These are phyloP conservation scores for Pseudorectes ferrugineus DNA, from an alignment of 2,113 vertebrate genomes.

Conservation along the genomic window DNA sequence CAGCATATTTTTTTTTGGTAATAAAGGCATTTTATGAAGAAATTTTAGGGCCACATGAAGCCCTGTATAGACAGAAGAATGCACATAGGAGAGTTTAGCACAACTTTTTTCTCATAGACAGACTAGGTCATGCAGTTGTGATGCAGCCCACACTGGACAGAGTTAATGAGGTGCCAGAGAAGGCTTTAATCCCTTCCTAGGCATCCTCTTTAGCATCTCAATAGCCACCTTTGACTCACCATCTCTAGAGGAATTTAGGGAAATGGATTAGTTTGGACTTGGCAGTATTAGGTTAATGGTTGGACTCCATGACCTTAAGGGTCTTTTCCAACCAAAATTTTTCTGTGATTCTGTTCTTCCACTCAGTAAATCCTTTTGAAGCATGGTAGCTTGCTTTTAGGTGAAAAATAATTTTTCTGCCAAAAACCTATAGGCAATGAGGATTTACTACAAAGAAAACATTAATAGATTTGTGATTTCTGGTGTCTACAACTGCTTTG, in stretches of 20 bases:
- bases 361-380: not conserved
- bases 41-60: not conserved
- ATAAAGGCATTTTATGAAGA: not conserved
- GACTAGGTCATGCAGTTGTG: not conserved
- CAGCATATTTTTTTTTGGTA: fast-evolving
- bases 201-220: not conserved
- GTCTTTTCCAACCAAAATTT: not conserved
- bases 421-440: not conserved
- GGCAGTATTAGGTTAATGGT: not conserved
- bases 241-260: not conserved
- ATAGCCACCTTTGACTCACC: not conserved
- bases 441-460: not conserved
- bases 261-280: not conserved
- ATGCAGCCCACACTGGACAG: not conserved
- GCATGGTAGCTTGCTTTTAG: not conserved
- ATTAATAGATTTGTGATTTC: not conserved
- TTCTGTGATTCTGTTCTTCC: not conserved
- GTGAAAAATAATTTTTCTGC: not conserved
- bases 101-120: not conserved
- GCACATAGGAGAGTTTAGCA: not conserved
- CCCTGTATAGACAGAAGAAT: not conserved
- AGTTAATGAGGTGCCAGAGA: not conserved
- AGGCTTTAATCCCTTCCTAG: not conserved
- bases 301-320: not conserved
- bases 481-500: not conserved